A percentile compares a stretch with the other conserved stretches of the same genome.
Conservation (phyloP, 2,113 vertebrate genomes). For the Melanotaenia duboulayi region DNA sequence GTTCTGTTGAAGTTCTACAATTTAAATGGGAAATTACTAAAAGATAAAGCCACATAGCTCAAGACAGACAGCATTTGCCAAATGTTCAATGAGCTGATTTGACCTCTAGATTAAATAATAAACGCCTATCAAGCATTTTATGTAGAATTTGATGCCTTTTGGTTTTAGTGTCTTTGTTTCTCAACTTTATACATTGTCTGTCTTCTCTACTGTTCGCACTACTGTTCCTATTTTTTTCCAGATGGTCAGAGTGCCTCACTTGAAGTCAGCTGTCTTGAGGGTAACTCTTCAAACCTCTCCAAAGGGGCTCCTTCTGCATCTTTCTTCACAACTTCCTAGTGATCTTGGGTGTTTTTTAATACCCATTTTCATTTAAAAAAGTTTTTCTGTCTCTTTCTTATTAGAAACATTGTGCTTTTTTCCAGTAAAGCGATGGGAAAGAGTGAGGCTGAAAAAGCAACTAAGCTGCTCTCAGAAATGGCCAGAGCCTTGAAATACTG, state of each 20-base stretch:
- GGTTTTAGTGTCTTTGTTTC: conserved; percentile 11
- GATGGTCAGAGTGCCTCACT: too few relatives aligned
- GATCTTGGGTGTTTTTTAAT: conserved; percentile 5
- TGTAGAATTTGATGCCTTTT: conserved; percentile 5
- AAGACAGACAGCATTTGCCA: conserved; percentile 8
- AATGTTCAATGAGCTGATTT: conserved; percentile 32
- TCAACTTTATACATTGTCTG: neutral
- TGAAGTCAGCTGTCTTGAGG: too few relatives aligned
- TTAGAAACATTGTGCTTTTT: conserved; percentile 4
- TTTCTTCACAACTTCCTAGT: conserved; percentile 25
- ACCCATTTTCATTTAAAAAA: conserved; percentile 28
- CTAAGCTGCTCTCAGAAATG: conserved; percentile 7
- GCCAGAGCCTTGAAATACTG: conserved; percentile 34
- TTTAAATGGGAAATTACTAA: neutral
- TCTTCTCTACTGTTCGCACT: neutral
- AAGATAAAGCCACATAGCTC: conserved; percentile 3
- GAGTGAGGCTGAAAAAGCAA: neutral
- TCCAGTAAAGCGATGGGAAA: conserved; percentile 8
- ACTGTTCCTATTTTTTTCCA: neutral
- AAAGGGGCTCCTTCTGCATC: conserved; percentile 5
- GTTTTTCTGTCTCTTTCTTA: conserved; percentile 18
- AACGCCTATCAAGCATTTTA: conserved; percentile 29
- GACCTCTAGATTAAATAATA: conserved; percentile 33
- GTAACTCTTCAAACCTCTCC: too few relatives aligned
- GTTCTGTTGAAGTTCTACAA: neutral